Conservation (phyloP, 2,888 invertebrate genomes). For the Melieria picta region DNA sequence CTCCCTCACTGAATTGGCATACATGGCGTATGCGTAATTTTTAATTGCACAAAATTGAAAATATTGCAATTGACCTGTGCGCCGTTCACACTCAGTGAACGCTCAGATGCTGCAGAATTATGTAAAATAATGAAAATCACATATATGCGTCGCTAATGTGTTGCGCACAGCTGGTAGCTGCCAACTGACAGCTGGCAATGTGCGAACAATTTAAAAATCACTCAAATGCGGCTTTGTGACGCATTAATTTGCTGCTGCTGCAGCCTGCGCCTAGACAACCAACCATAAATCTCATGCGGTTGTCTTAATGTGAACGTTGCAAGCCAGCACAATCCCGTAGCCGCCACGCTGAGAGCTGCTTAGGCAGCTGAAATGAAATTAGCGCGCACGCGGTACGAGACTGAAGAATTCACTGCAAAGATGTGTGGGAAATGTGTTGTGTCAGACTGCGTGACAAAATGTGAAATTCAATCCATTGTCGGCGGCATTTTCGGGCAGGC, state of each 20-base stretch:
- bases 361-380: conserved; percentile 30
- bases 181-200: no score
- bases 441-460: background rate
- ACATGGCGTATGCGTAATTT: no score
- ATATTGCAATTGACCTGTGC: no score
- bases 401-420: background rate
- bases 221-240: conserved; percentile 17
- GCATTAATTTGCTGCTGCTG: conserved; percentile 1
- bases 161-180: background rate
- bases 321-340: conserved; percentile 14
- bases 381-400: conserved; percentile 6
- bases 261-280: background rate
- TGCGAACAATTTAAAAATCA: background rate
- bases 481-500: background rate
- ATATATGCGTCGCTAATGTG: background rate
- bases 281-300: background rate
- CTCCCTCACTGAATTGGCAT: no score
- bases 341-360: conserved; percentile 31
- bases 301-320: background rate
- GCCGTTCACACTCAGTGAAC: no score
- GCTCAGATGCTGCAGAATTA: background rate
- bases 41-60: no score
- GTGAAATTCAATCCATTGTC: conserved; percentile 10
- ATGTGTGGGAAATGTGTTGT: background rate
- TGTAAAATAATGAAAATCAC: background rate